Base-by-base conservation (phyloP, 2,888 invertebrate species). In the Acanthosepion esculentum region DNA sequence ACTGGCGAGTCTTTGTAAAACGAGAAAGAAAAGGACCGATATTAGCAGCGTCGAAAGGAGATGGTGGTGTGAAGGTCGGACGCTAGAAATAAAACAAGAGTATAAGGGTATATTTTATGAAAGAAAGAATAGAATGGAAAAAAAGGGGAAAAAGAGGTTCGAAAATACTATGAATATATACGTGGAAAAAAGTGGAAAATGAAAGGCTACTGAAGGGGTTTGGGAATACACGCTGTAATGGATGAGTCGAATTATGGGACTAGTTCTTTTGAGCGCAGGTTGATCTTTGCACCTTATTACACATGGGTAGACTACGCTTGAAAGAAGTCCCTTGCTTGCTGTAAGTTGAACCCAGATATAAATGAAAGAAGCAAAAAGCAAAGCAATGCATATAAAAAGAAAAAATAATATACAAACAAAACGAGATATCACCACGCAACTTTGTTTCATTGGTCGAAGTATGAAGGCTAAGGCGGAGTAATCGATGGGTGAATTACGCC, bases 261-360 rank as follows among this genome's bases (percentile, higher is more conserved):
- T 78, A 78, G 15, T 78, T 78, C 78, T n/a, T 78, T 78, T 78
- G n/a, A n/a, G 78, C 78, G n/a, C 33, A 78, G 15, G 78, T n/a
- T 78, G 78, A 78, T 78, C 78, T 78, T n/a, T 78, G n/a, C 78
- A 78, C 78, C 78, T 78, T 78, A n/a, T 78, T 78, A 78, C 78
- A 78, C 78, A 78, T n/a, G n/a, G 78, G 78, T 15, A n/a, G 78
- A 33, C 78, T n/a, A n/a, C n/a, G 78, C 10, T 78, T 78, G 78
- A 78, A 78, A 78, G 78, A 33, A 78, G 78, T 78, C 78, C 78
- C n/a, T 12, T n/a, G 23, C 78, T n/a, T 12, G n/a, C n/a, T 33
- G n/a, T 33, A 78, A 78, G 78, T 78, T 78, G 33, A 78, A n/a
- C 78, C 33, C 33, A n/a, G 78, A 78, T 29, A 64, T 6, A 64